Base-by-base conservation (phyloP, 2,888 invertebrate species). In the Thereva nobilitata region DNA sequence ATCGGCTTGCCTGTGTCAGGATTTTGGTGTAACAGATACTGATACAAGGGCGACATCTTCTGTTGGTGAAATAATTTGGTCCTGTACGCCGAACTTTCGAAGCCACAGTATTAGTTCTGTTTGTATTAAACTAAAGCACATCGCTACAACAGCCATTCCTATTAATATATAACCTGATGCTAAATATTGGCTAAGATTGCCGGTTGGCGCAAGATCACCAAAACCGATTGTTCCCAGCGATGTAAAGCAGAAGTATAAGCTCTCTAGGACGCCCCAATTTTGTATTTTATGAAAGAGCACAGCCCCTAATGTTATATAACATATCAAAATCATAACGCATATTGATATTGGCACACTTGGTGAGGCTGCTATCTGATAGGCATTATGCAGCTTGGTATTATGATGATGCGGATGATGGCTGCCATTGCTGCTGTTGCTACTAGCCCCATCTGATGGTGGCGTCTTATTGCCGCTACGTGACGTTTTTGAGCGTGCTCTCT, bases 231-330 rank as follows among this genome's bases (percentile, higher is more conserved):
- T 93, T 35, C 92, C 91, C 70, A 89, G 82, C 69, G 87, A 89
- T 12, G 90, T 89, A 79, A 91, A 91, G 74, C 91, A 90, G 77
- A 91, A 91, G 78, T 89, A 91, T 69, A 89, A 85, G 41, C 95
- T 95, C 76, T 96, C 96, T 63, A 96, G 83, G 47, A 93, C 86
- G 68, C 88, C 89, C 98, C 97, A 98, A 72, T 88, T 87, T 79
- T 97, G 97, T 77, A 96, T 90, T 64, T 90, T 85, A 69, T 92
- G 90, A 80, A 98, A 98, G 71, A 97, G 85, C 68, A 93, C 83
- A 1, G 96, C 92, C 9, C 97, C 97, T 42, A 93, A 88, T 67
- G 90, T 89, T 74, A 97, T 87, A 81, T 97, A 97, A 72, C 89
- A 85, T 55, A 93, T 84, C 75, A 97, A 88, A 50, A 97, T 89